Evolutionary conservation across 1,140 invertebrate species (phyloP), one percentile per base, ranked within the genome.

Genomic region (Epicauta chinensis): DNA sequence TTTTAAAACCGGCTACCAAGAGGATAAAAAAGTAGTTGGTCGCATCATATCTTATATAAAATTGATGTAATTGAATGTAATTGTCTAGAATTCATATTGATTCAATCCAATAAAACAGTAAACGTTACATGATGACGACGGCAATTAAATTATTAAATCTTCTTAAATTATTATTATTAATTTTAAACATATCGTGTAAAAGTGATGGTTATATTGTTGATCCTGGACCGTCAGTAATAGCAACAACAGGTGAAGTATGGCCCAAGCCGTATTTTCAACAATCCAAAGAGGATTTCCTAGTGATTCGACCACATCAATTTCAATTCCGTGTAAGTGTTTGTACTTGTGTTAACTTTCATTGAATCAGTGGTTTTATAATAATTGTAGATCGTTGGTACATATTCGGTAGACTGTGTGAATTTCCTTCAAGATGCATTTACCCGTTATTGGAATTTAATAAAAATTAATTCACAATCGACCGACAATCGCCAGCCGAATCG

Each of bases 181-280:
- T 23, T 23, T 23, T 23, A 7, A 23, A 23, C 1, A 5, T 3
- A 5, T 23, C 7, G 23, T 23, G 23, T n/a, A n/a, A n/a, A n/a
- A n/a, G 45, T 16, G 45, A 47, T 16, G 4, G 23, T 23, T 23
- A 23, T 23, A 57, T 60, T 31, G 47, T 59, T n/a, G 49, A 61
- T 34, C 62, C 63, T 6, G 68, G 68, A n/a, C 67, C 68, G 3
- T 16, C 14, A 47, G 55, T 66, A 1, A 43, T 42, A 3, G 63
- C 76, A 0, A 77, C 76, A 0, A 71, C 73, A 58, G 77, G 77
- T 9, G 70, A 71, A 54, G 66, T 77, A n/a, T 79, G 77, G 77
- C 77, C 77, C 0, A 73, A 74, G 64, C 76, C 77, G 0, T 70
- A 73, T 56, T 40, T 63, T 14, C 68, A 75, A 63, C 54, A 38